phyloP scores from a whole-genome alignment of 2,113 vertebrate genomes.

The Myiagra hebetior region DNA sequence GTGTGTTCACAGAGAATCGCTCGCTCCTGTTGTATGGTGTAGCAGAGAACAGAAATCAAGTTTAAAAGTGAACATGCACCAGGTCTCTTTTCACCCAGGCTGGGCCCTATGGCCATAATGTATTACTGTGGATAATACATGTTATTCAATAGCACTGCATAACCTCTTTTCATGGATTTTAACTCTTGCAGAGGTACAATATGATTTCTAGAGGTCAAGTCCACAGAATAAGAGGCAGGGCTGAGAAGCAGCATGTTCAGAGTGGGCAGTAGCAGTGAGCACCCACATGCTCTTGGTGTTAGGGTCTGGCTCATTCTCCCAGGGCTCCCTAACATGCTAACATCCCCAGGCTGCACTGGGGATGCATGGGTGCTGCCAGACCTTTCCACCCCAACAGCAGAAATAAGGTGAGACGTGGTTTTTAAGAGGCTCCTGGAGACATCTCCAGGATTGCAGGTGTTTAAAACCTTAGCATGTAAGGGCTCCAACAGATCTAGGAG shows the following conservation, averaged over 20 bases:
- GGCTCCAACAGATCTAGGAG: neutral
- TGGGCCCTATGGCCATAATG: neutral
- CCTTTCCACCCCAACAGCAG: neutral
- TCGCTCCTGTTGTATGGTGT: neutral
- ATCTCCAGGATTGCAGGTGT: neutral
- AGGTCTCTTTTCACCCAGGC: neutral
- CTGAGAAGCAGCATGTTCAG: neutral
- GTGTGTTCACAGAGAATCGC: neutral
- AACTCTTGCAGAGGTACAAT: neutral
- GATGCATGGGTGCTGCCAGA: rapidly evolving
- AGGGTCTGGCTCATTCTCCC: neutral
- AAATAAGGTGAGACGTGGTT: neutral
- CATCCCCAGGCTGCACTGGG: neutral
- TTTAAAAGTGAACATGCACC: neutral
- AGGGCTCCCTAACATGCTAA: neutral
- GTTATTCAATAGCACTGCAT: neutral
- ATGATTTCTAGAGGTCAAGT: neutral
- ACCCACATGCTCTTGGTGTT: no score
- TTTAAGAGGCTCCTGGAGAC: neutral
- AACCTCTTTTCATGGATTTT: neutral
- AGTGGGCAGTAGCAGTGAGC: neutral
- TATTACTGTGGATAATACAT: neutral
- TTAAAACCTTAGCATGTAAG: neutral
- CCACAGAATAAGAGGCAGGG: neutral
- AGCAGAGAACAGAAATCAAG: conserved; percentile 2